Base-by-base conservation (phyloP, 1,140 invertebrate genomes). In the Drosophila nebulosa region DNA sequence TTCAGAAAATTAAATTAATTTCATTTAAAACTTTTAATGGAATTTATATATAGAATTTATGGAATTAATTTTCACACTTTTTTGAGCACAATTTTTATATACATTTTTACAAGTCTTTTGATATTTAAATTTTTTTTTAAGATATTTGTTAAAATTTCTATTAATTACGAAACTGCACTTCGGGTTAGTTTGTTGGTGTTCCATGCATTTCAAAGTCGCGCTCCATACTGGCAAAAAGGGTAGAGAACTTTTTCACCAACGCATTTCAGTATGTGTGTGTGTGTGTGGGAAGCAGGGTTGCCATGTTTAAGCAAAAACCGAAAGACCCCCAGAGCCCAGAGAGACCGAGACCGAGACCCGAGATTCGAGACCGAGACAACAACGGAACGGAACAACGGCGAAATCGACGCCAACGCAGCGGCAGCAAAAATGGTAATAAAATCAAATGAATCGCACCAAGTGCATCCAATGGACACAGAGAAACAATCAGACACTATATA, bases 171-270 rank as follows among this genome's bases (percentile, higher is more conserved):
- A 53, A 58, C 42, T 71, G 61, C 52, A 60, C 46, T 75, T 53
- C 1, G 26, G 21, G 16, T 21, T 30, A n/a, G 55, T 55, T 55
- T 58, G 10, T 32, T n/a, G 10, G 36, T 64, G 74, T 63, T 80
- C 64, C 81, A 73, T 78, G 52, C 84, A 76, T 78, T 90, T 74
- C 88, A 90, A 90, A 90, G 83, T 90, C 83, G 77, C 88, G 88
- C 74, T 88, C 71, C 76, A 72, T 73, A 90, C 88, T 90, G 88
- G 69, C 78, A 79, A 90, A 90, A 90, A 84, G 88, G 88, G 88
- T 90, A 90, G 83, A 90, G 88, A 90, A 84, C 79, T 88, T 74
- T 68, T 90, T 86, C 79, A 74, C 81, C 78, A 86, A 80, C 81
- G 77, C 57, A 62, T 67, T 75, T 35, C 42, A 35, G 18, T 64